Evolutionary conservation across 1,140 invertebrate species (phyloP), one percentile per base, ranked within the genome.

Genomic region (Leptoteleia sp.): DNA sequence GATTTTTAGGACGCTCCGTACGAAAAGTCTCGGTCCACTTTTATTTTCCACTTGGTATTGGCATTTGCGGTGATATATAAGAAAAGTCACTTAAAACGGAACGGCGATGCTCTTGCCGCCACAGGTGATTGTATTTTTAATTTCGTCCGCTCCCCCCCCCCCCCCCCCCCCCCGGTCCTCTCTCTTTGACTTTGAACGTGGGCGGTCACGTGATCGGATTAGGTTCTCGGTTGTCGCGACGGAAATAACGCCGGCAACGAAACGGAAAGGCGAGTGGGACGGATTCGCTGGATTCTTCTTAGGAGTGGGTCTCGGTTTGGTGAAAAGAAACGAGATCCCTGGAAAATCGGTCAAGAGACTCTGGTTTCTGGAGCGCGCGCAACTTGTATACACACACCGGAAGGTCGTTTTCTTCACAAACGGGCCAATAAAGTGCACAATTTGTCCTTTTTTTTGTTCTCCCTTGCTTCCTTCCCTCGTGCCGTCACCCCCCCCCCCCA

Each of bases 331-430:
- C 43, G 45, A 75, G 50, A 79, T 65, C 38, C 64, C 57, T 35
- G 48, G 59, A 61, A 79, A 75, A 79, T 79, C 77, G 77, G 77
- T 79, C 77, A 79, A 79, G 77, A 75, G 77, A 75, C 70, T 64
- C 47, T 27, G 33, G 40, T 79, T 78, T 67, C 54, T 67, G 47
- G 61, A 77, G 47, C 75, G 65, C 52, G 75, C 40, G 42, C 65
- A 67, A 65, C 75, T 65, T 38, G 65, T 65, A 77, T 40, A 62
- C 40, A 71, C 64, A 76, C 50, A 65, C 45, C 61, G 52, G 54
- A 79, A 79, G 70, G 70, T 73, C 76, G 61, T 71, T 80, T n/a
- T 72, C 55, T 55, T 62, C 67, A 54, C 45, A 52, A 76, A 62
- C 65, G 45, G n/a, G 43, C 72, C 78, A 80, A 72, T 72, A 80